A percentile compares a stretch with the other conserved stretches of the same genome.
These are phyloP conservation scores for Lepus americanus DNA, from an alignment of 2,113 vertebrate species.

Conservation along the genomic window DNA sequence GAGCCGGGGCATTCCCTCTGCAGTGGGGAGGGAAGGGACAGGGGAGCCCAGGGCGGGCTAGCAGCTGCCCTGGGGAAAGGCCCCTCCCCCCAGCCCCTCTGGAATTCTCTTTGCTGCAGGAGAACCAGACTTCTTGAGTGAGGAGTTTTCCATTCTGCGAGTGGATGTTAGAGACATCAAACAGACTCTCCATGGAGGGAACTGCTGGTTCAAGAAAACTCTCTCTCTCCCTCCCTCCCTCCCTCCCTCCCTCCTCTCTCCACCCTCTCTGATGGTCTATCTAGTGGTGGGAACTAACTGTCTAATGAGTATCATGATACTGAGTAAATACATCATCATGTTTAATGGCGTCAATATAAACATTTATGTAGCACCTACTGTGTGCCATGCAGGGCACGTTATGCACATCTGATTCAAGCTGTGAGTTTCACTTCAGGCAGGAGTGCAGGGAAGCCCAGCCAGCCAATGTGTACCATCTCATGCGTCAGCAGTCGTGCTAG, in stretches of 20 bases:
- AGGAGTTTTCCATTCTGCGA: neutral
- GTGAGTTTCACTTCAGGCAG: neutral
- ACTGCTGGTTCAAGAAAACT: slow-evolving; percentile 20
- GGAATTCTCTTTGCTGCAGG: neutral
- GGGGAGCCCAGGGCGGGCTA: neutral
- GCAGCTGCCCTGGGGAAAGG: neutral
- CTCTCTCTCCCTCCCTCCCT: neutral
- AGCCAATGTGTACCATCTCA: neutral
- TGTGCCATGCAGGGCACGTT: neutral
- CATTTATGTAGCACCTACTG: neutral
- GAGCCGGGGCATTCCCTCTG: neutral
- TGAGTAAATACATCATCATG: neutral
- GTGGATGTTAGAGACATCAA: neutral
- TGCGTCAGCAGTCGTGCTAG: neutral
- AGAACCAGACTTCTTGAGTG: neutral
- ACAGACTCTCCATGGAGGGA: neutral
- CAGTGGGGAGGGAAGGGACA: slow-evolving; percentile 5
- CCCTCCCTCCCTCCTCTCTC: too few relatives aligned
- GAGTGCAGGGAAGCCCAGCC: neutral
- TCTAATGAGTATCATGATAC: too few relatives aligned
- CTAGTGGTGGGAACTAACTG: neutral
- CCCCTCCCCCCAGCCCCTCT: neutral
- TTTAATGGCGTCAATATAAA: neutral
- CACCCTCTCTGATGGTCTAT: neutral
- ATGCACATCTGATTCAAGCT: neutral